A percentile compares a stretch with the other conserved stretches of the same genome.
Conservation (phyloP, 2,797 vertebrate species). For the Epinephelus coioides region DNA sequence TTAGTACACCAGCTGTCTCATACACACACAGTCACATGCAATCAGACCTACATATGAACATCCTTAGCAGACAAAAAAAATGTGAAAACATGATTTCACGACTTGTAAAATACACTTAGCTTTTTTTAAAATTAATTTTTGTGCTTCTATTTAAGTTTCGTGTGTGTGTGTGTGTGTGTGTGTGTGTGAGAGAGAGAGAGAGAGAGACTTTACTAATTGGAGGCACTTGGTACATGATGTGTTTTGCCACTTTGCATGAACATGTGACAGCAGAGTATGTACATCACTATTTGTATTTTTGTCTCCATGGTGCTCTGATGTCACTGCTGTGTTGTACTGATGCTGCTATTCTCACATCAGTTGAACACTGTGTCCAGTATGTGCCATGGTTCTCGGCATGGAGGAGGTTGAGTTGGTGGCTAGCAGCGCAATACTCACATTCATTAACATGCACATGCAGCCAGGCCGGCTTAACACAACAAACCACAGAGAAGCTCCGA, state of each 20-base stretch:
- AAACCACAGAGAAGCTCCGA: too few species aligned
- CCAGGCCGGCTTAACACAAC: too few species aligned
- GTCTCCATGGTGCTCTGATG: not conserved
- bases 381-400: not conserved
- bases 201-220: not conserved
- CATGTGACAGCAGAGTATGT: not conserved
- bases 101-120: not conserved
- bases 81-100: constrained; percentile 5
- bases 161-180: not conserved
- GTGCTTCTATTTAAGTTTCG: not conserved
- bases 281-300: not conserved
- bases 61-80: constrained; percentile 7
- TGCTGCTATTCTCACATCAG: not conserved
- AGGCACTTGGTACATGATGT: not conserved
- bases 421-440: too few species aligned
- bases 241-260: constrained; percentile 36
- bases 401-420: too few species aligned
- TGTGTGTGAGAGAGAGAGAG: too few species aligned
- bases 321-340: not conserved
- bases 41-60: constrained; percentile 14
- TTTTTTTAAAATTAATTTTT: not conserved
- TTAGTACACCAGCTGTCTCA: constrained; percentile 52
- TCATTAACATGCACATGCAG: too few species aligned
- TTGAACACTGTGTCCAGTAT: not conserved
- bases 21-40: constrained; percentile 40